These are phyloP conservation scores for Calameuta filiformis DNA, from an alignment of 2,888 invertebrate species.

Conservation along the genomic window DNA sequence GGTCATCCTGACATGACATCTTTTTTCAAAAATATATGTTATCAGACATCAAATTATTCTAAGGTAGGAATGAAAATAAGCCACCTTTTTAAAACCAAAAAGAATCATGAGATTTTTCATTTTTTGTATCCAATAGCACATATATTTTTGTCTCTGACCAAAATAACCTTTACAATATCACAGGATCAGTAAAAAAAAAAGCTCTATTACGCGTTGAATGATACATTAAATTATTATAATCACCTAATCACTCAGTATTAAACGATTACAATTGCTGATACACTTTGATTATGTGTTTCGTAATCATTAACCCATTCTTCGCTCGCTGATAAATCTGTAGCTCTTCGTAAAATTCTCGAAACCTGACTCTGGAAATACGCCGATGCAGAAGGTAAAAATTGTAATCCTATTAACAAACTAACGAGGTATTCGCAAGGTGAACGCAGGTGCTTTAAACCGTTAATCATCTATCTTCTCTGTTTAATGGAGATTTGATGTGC, in stretches of 20 bases:
- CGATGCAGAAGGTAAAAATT: background rate
- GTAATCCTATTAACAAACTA: background rate
- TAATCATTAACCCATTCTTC: background rate
- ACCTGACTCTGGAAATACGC: background rate
- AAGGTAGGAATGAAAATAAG: too few relatives aligned
- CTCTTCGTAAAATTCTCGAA: background rate
- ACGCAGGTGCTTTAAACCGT: background rate
- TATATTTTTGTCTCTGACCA: background rate
- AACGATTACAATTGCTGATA: background rate
- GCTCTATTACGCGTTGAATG: background rate
- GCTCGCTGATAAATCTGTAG: background rate
- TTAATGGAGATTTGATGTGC: background rate
- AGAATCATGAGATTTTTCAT: background rate
- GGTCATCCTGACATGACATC: fast-evolving
- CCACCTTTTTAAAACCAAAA: too few relatives aligned
- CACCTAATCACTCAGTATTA: background rate
- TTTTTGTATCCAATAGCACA: background rate
- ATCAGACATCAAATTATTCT: too few relatives aligned
- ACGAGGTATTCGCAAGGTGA: background rate
- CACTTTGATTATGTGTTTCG: background rate
- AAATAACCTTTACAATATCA: too few relatives aligned
- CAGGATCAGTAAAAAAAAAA: too few relatives aligned
- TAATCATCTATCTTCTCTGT: background rate
- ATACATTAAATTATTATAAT: background rate
- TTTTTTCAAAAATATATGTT: too few relatives aligned